Conservation (phyloP, 1,140 invertebrate species). For the Doryteuthis pealeii region DNA sequence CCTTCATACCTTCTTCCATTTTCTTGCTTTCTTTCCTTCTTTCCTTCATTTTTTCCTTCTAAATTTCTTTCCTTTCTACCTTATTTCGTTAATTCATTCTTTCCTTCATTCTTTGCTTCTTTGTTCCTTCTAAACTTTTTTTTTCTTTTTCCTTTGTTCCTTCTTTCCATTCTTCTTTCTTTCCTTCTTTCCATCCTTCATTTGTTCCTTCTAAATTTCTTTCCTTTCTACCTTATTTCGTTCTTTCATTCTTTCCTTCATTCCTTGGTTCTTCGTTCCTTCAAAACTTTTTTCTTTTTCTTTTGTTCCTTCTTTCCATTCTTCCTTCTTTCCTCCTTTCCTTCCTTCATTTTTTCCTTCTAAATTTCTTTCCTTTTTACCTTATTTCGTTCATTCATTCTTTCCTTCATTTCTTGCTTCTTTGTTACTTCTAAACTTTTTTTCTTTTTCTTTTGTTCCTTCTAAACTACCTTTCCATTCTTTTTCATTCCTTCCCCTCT, state of each 20-base stretch:
- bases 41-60: no score
- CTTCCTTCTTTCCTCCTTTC: conserved; percentile 27
- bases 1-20: no score
- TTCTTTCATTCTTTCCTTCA: conserved; percentile 15
- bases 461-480: neutral
- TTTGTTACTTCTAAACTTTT: neutral
- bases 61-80: no score
- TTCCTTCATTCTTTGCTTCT: no score
- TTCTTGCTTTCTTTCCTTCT: no score
- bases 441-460: neutral
- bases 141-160: no score
- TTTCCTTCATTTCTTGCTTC: neutral
- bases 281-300: conserved; percentile 9
- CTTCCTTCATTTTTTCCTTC: conserved; percentile 13
- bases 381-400: no score
- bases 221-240: conserved; percentile 14
- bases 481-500: neutral
- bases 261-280: neutral
- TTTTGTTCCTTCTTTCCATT: conserved; percentile 30
- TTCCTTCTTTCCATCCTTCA: conserved; percentile 15
- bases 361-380: no score
- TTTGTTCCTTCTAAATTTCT: conserved; percentile 20
- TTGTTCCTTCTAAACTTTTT: no score
- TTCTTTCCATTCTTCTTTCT: conserved; percentile 20
- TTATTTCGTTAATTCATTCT: no score